Evolutionary conservation across 1,140 invertebrate species (phyloP).

Genomic region (Drosophila lacertosa): DNA sequence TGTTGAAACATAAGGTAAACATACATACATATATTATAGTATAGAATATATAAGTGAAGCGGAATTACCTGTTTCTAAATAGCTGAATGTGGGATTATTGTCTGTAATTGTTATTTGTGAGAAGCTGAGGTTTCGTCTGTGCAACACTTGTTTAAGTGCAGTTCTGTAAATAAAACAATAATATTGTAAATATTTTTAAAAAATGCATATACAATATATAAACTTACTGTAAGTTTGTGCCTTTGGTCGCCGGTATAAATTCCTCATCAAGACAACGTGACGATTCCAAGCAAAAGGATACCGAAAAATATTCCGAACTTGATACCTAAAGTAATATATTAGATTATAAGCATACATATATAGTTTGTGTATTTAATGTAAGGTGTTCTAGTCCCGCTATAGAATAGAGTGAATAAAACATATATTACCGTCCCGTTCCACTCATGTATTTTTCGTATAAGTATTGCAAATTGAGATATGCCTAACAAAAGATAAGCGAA

Average conservation of each 20-base stretch:
- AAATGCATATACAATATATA: not conserved
- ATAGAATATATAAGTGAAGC: not conserved
- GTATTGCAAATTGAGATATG: not conserved
- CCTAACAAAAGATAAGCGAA: not conserved
- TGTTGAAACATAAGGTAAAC: constrained; percentile 72
- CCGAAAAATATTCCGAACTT: constrained; percentile 90
- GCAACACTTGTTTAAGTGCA: constrained; percentile 84
- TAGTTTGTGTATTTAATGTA: not conserved
- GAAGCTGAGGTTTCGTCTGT: constrained; percentile 74
- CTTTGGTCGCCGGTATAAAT: constrained; percentile 89
- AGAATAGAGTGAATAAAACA: not conserved
- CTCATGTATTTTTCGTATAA: not conserved
- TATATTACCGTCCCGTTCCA: not conserved
- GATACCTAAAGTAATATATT: constrained; percentile 87
- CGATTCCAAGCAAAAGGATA: constrained; percentile 87
- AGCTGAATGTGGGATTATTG: constrained; percentile 85
- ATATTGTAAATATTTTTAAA: not conserved
- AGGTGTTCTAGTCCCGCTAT: not conserved
- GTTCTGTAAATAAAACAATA: constrained; percentile 81
- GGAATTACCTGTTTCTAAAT: constrained; percentile 85
- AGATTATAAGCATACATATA: not conserved
- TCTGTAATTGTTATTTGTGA: constrained; percentile 78
- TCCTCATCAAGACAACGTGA: constrained; percentile 85
- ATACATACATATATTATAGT: too few relatives aligned
- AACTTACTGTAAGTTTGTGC: constrained; percentile 89